These are phyloP conservation scores for Gastracanthus pulcherrimus DNA, from an alignment of 2,888 invertebrate genomes.

Conservation along the genomic window DNA sequence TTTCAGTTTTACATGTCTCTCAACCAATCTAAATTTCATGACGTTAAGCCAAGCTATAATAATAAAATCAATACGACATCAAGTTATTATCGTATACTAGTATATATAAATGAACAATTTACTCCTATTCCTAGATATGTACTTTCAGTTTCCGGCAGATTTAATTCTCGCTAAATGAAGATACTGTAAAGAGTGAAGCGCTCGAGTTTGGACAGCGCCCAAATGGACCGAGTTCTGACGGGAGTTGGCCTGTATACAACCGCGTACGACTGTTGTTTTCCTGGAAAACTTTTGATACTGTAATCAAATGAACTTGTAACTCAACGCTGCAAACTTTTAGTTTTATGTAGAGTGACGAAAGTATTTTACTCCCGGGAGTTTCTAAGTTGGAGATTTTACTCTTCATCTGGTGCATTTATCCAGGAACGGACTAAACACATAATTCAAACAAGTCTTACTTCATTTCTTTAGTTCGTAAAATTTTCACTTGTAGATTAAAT, in stretches of 20 bases:
- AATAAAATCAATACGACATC: too few relatives aligned
- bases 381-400: not conserved
- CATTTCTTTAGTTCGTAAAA: too few relatives aligned
- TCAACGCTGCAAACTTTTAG: not conserved
- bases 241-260: conserved; percentile 27
- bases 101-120: too few relatives aligned
- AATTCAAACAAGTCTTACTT: not conserved
- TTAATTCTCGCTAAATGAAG: not conserved
- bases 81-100: too few relatives aligned
- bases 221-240: conserved; percentile 24
- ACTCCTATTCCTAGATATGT: not conserved
- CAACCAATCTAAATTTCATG: too few relatives aligned
- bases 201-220: conserved; percentile 29
- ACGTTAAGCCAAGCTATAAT: too few relatives aligned
- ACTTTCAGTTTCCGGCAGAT: not conserved
- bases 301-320: conserved; percentile 39
- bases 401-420: not conserved
- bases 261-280: conserved; percentile 30
- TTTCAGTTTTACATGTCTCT: too few relatives aligned
- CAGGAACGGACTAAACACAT: not conserved
- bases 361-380: not conserved
- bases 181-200: not conserved
- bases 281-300: conserved; percentile 17
- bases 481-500: too few relatives aligned
- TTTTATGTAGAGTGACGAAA: not conserved